Evolutionary conservation across 1,140 invertebrate species (phyloP), one percentile per base, ranked within the genome.

Genomic region (Calephelis nemesis): DNA sequence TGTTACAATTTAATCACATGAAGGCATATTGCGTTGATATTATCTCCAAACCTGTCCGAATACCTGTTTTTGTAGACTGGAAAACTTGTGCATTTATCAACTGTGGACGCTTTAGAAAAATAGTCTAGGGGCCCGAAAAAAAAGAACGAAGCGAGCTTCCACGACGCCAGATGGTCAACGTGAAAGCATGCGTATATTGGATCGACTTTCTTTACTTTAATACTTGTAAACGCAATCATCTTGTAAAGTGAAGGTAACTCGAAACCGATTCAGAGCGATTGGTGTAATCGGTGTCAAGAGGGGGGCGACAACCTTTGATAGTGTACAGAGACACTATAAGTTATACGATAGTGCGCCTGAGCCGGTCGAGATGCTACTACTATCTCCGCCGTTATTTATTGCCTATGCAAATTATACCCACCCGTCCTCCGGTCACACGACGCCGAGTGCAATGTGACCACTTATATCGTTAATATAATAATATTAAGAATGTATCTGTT

Each of bases 291-390:
- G 79, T 80, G 81, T 76, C 77, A 79, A 87, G 87, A 79, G 79
- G 74, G 85, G 85, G 83, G 73, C 88, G 75, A 87, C 84, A 87
- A 90, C 88, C 74, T 80, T 67, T 79, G 86, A 88, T 90, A 88
- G 78, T 74, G 73, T 68, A 62, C 67, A 66, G 65, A 73, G 42
- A 45, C 42, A 45, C 76, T 83, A 79, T 78, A 71, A 78, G 74
- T 78, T 77, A 77, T 79, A 79, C 72, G 84, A 87, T 77, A 83
- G 77, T 72, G 70, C 71, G 71, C 70, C 71, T 71, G 64, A 74
- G 71, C 76, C 76, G 74, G 75, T 70, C 74, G 73, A 76, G 76
- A 79, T 80, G 74, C 75, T 87, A 82, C 69, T 76, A 73, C 75
- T 80, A 76, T 88, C 84, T 79, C 75, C 74, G 64, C 73, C 62